A percentile compares a stretch with the other conserved stretches of the same genome.
phyloP scores from a whole-genome alignment of 2,797 vertebrate genomes.

The Pseudotriccus pelzelni region DNA sequence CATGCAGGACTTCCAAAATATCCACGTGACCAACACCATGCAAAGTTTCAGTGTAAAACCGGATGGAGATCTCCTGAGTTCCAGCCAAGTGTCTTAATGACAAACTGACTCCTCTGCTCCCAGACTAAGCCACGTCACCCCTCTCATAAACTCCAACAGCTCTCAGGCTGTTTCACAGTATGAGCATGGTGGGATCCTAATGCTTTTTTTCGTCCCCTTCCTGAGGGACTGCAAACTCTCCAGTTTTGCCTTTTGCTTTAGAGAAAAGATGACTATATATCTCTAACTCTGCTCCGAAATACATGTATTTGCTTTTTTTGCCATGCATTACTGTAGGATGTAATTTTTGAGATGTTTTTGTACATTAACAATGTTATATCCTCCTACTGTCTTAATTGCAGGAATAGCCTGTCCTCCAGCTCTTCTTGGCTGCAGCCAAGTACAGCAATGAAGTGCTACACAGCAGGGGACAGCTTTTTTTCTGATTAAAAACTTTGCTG shows the following conservation, averaged over 20 bases:
- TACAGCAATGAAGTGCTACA: neutral
- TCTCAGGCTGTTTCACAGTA: neutral
- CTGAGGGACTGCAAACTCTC: neutral
- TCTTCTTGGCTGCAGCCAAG: neutral
- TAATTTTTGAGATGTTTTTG: neutral
- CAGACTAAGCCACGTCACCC: neutral
- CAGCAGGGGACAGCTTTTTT: neutral
- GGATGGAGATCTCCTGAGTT: accelerated
- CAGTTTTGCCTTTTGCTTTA: neutral
- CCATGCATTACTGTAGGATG: neutral
- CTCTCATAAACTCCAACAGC: neutral
- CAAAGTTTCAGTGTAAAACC: neutral
- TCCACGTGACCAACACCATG: neutral
- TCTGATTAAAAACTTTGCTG: neutral
- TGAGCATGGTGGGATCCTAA: neutral
- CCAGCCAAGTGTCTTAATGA: neutral
- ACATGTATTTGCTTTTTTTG: neutral
- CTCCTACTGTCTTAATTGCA: neutral
- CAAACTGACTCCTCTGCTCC: neutral
- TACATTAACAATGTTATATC: neutral
- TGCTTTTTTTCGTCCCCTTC: neutral
- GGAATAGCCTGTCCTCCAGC: neutral
- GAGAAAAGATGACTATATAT: neutral
- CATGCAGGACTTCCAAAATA: neutral
- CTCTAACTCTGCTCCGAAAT: neutral